phyloP scores from a whole-genome alignment of 2,888 invertebrate species.

The Acleris cristana region DNA sequence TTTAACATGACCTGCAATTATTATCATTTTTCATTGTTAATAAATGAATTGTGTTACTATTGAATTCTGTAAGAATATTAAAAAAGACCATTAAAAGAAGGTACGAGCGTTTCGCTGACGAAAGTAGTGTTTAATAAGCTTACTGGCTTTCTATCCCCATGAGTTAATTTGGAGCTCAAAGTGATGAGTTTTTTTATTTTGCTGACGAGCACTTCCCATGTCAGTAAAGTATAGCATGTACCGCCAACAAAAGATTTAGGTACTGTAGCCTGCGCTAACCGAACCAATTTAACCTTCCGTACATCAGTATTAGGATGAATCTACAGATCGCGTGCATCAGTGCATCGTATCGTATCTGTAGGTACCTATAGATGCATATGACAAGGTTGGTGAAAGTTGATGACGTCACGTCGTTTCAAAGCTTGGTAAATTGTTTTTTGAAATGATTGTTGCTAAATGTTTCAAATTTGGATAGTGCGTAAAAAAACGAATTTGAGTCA shows the following conservation, averaged over 20 bases:
- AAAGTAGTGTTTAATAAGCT: constrained; percentile 12
- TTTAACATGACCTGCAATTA: too few species aligned
- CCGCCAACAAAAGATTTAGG: constrained; percentile 9
- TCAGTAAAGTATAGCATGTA: constrained; percentile 42
- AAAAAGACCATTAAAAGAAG: too few species aligned
- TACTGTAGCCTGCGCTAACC: not conserved
- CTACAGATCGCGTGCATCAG: too few species aligned
- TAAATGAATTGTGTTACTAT: too few species aligned
- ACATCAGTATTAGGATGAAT: too few species aligned
- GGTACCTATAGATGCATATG: constrained; percentile 37
- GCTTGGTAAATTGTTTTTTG: constrained; percentile 10
- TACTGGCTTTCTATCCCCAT: constrained; percentile 60
- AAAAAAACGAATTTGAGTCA: not conserved
- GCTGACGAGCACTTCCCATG: constrained; percentile 41
- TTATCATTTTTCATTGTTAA: too few species aligned
- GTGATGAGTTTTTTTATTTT: constrained; percentile 44
- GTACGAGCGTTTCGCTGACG: not conserved
- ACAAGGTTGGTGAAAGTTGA: constrained; percentile 80
- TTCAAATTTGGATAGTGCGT: not conserved
- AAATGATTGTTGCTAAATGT: constrained; percentile 9
- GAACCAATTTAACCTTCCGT: constrained; percentile 18
- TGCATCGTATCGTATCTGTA: not conserved
- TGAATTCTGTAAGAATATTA: too few species aligned
- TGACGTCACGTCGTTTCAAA: constrained; percentile 54
- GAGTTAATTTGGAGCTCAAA: constrained; percentile 28